These are phyloP conservation scores for Pachycephala philippinensis DNA, from an alignment of 2,113 vertebrate species.

Conservation along the genomic window DNA sequence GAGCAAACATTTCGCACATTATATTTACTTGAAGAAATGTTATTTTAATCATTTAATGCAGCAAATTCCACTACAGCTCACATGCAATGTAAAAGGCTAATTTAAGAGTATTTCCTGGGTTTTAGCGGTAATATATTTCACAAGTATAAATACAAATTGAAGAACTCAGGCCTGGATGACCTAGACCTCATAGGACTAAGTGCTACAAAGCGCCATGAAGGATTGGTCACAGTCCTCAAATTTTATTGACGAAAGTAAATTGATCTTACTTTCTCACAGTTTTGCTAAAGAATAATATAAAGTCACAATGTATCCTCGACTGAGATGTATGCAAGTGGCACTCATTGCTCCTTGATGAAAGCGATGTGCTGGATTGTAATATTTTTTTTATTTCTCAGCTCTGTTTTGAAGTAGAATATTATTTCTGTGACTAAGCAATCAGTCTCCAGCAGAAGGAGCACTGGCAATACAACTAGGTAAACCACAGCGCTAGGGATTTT, in stretches of 20 bases:
- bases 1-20: neutral
- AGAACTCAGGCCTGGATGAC: neutral
- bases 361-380: neutral
- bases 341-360: neutral
- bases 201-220: neutral
- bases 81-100: neutral
- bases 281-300: neutral
- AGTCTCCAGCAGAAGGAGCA: slow-evolving; percentile 7
- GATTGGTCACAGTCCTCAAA: neutral
- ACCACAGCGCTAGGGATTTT: neutral
- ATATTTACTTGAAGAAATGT: neutral
- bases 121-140: neutral
- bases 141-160: neutral
- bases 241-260: neutral
- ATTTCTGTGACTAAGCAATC: neutral
- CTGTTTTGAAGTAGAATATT: neutral
- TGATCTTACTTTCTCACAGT: neutral
- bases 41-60: neutral
- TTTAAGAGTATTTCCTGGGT: neutral
- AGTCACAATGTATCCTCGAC: neutral
- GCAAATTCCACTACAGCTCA: neutral
- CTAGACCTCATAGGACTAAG: neutral
- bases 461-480: neutral
- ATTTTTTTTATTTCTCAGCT: neutral
- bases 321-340: neutral